Evolutionary conservation across 2,888 invertebrate species (phyloP).

Genomic region (Limnephilus auricula): DNA sequence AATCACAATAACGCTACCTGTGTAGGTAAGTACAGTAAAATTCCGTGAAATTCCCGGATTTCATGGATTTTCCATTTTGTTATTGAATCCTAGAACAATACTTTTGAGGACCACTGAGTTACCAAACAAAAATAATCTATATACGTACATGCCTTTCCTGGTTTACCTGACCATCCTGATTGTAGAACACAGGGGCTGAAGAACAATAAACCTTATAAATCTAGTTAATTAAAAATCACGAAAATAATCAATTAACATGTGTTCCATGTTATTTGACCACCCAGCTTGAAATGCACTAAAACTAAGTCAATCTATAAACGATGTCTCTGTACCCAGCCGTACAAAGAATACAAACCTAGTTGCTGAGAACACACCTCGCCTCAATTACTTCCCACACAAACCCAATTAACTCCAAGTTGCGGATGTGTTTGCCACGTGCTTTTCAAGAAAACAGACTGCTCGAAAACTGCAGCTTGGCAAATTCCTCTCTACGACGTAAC

Average conservation of each 20-base stretch:
- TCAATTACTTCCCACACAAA: conserved; percentile 11
- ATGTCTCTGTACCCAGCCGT: not conserved
- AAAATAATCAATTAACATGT: not conserved
- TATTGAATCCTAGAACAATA: not conserved
- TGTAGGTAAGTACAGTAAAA: not conserved
- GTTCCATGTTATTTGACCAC: not conserved
- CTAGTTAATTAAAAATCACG: not conserved
- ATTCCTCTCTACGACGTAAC: conserved; percentile 20
- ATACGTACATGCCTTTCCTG: not conserved
- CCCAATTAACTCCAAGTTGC: not conserved
- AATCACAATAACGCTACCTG: not conserved
- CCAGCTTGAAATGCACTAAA: not conserved
- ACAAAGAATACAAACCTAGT: not conserved
- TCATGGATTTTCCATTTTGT: not conserved
- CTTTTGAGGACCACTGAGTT: not conserved
- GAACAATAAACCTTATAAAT: not conserved
- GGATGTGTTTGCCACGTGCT: conserved; percentile 6
- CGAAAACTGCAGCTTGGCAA: conserved; percentile 8
- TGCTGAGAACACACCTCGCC: not conserved
- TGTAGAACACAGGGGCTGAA: not conserved
- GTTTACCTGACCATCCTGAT: not conserved
- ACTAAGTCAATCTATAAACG: not conserved
- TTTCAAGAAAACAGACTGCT: conserved; percentile 8
- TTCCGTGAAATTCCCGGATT: not conserved
- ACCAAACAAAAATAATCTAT: not conserved